Base-by-base conservation (phyloP, 2,888 invertebrate genomes). In the Synergus japonicus region DNA sequence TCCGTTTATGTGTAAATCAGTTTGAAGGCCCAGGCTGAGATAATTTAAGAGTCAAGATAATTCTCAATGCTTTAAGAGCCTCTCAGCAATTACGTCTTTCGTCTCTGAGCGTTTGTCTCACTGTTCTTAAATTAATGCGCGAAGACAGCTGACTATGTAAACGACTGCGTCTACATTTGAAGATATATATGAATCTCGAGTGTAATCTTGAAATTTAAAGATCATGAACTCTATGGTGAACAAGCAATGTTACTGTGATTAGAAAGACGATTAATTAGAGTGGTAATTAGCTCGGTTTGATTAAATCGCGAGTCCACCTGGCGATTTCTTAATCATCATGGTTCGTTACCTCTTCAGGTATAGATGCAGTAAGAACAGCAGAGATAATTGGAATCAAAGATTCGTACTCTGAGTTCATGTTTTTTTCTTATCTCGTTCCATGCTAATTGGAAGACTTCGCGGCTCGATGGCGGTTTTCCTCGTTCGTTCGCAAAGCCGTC, bases 51-150 rank as follows among this genome's bases (percentile, higher is more conserved):
- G 12, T 37, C 1, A 13, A 41, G 64, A 65, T 41, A 65, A 41
- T 65, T 65, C 79, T 80, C 79, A 44, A 82, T 78, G 78, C 82
- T 80, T 82, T 78, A 76, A 78, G 76, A 81, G 80, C 79, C 78
- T 67, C 77, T 77, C 81, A 79, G 86, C 86, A 85, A 86, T 87
- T 85, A 87, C 81, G 77, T 84, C 86, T 87, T 85, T 87, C 87
- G 83, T 85, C 83, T 81, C 79, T 77, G 77, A 82, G 81, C 84
- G 85, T 85, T 86, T 84, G 84, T 86, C 85, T 83, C 83, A 79
- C 78, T 83, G 82, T 85, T 83, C 80, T 78, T 83, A 86, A 86
- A 86, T 86, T 87, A 86, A 85, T 85, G 83, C 81, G 79, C 81
- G 85, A 83, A 83, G 83, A 83, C 84, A 83, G 83, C 79, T 79